These are phyloP conservation scores for Dendroctonus valens DNA, from an alignment of 1,140 invertebrate species.

Conservation along the genomic window DNA sequence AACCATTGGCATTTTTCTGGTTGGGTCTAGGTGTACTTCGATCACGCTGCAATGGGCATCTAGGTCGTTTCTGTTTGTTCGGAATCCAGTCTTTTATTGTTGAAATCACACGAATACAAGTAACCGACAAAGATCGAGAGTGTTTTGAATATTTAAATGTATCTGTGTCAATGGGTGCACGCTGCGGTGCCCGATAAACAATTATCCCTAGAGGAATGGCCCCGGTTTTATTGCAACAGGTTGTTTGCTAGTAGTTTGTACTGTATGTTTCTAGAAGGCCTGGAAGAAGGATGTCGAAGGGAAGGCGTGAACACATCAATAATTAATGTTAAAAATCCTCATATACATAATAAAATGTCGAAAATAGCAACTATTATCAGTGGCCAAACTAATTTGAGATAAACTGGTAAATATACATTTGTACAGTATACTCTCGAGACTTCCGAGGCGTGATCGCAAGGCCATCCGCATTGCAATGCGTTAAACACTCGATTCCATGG, in stretches of 20 bases:
- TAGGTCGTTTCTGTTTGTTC: slow-evolving; percentile 4
- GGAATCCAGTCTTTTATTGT: slow-evolving; percentile 5
- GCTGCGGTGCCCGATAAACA: not conserved
- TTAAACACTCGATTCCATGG: too few species aligned
- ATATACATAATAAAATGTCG: too few species aligned
- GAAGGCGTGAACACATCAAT: too few species aligned
- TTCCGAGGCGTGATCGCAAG: slow-evolving; percentile 1
- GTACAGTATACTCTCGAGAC: not conserved
- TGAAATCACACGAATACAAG: not conserved
- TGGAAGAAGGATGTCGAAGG: too few species aligned
- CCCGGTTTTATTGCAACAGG: not conserved
- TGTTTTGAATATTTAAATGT: slow-evolving; percentile 5
- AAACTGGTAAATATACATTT: too few species aligned
- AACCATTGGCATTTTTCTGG: slow-evolving; percentile 2
- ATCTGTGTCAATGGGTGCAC: slow-evolving; percentile 2
- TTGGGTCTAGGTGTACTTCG: slow-evolving; percentile 9
- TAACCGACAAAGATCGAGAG: slow-evolving; percentile 1
- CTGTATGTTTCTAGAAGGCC: not conserved
- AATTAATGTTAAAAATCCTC: too few species aligned
- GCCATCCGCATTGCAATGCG: not conserved
- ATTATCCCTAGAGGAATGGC: slow-evolving; percentile 1
- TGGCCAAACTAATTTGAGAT: too few species aligned
- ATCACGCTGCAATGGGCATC: slow-evolving; percentile 2
- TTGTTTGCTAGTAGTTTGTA: not conserved
- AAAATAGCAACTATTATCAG: too few species aligned